A percentile compares a stretch with the other conserved stretches of the same genome.
Evolutionary conservation across 2,797 vertebrate species (phyloP).

Genomic region (Manis crassicaudata): DNA sequence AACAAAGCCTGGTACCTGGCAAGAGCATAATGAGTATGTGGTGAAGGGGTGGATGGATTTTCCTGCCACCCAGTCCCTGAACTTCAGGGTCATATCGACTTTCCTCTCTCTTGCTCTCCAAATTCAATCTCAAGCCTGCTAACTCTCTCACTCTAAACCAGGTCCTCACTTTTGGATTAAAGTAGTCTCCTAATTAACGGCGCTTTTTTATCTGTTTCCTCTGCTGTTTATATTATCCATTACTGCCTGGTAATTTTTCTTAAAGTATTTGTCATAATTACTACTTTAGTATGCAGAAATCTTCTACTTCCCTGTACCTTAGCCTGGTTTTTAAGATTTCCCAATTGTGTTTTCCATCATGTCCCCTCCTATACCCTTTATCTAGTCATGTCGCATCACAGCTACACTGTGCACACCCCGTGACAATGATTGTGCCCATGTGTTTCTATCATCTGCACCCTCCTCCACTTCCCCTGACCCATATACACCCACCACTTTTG

Average conservation of each 20-base stretch:
- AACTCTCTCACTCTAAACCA: neutral
- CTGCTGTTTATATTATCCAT: neutral
- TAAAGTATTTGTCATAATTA: neutral
- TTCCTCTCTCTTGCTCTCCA: neutral
- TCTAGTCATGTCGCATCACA: neutral
- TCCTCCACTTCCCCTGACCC: neutral
- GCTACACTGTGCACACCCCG: neutral
- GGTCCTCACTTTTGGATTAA: neutral
- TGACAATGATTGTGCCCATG: rapidly evolving
- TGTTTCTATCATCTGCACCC: neutral
- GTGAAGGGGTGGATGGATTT: neutral
- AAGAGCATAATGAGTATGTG: neutral
- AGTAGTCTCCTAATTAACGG: neutral
- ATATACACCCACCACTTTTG: neutral
- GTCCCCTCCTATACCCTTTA: neutral
- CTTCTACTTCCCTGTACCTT: neutral
- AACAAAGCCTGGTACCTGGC: neutral
- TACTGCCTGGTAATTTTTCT: neutral
- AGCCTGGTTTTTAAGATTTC: neutral
- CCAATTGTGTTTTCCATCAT: neutral
- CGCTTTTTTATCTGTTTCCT: neutral
- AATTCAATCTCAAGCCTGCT: neutral
- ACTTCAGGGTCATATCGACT: neutral
- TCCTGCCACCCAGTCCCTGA: neutral
- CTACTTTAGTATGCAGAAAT: neutral